Conservation (phyloP, 2,113 vertebrate species). For the Nyctibius bracteatus region DNA sequence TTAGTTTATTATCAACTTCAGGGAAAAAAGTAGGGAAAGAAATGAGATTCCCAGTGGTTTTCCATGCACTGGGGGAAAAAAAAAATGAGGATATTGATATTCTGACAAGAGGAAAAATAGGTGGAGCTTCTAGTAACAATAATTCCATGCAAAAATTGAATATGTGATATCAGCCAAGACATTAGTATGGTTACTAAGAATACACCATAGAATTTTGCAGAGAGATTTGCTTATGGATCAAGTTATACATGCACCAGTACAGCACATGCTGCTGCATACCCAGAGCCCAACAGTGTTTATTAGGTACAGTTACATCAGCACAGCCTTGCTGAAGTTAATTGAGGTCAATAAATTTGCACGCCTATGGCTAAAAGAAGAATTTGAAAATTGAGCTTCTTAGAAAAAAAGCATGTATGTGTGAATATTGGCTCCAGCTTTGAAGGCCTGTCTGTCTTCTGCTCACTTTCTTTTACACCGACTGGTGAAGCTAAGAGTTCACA, state of each 20-base stretch:
- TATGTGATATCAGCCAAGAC: background rate
- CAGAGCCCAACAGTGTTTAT: background rate
- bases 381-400: background rate
- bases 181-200: background rate
- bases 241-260: background rate
- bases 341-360: background rate
- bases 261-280: background rate
- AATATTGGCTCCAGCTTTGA: background rate
- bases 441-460: background rate
- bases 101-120: background rate
- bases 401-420: background rate
- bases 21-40: background rate
- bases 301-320: background rate
- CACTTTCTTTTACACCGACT: background rate
- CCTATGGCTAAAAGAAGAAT: background rate
- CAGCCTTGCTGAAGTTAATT: background rate
- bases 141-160: background rate
- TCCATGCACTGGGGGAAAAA: background rate
- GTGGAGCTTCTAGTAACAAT: background rate
- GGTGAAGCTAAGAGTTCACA: background rate
- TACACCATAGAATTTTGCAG: background rate
- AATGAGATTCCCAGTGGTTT: background rate
- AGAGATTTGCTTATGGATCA: background rate
- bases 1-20: background rate
- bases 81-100: background rate